Conservation (phyloP, 1,140 invertebrate genomes). For the Xylocopa sonorina region DNA sequence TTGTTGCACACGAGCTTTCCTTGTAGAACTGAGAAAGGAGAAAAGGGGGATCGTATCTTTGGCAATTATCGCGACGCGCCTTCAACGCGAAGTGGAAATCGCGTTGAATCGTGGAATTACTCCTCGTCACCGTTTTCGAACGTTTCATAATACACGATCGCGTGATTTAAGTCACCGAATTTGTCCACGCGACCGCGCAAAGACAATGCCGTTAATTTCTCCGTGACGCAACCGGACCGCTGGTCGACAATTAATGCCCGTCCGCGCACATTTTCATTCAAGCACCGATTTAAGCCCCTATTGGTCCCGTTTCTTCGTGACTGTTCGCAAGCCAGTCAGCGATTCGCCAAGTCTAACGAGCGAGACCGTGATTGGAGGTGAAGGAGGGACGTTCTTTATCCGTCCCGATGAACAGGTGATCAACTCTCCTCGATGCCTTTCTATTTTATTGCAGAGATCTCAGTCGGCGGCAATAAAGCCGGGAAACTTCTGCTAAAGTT, state of each 20-base stretch:
- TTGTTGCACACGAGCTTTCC: no score
- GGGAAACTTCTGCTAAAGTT: not conserved
- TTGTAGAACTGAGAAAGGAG: no score
- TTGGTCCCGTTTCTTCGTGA: not conserved
- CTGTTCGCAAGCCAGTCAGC: not conserved
- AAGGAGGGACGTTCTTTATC: not conserved
- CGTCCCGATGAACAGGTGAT: not conserved
- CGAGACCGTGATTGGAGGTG: not conserved
- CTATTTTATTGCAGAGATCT: not conserved
- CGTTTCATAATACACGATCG: slow-evolving; percentile 33
- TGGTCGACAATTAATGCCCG: slow-evolving; percentile 18
- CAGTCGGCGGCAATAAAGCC: not conserved
- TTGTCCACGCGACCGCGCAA: slow-evolving; percentile 15
- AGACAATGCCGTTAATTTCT: slow-evolving; percentile 2
- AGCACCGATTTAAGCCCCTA: not conserved
- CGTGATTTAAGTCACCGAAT: slow-evolving; percentile 30
- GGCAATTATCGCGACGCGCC: not conserved
- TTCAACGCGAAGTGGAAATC: not conserved
- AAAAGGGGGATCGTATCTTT: no score
- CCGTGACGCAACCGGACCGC: not conserved
- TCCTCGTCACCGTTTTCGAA: not conserved
- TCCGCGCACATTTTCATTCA: slow-evolving; percentile 1
- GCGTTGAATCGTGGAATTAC: not conserved
- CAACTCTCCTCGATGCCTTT: not conserved
- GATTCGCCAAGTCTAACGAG: not conserved